Percentiles rank a stretch among this genome's conserved stretches.
Evolutionary conservation across 2,888 invertebrate species (phyloP).

Genomic region (Germaria angustata): DNA sequence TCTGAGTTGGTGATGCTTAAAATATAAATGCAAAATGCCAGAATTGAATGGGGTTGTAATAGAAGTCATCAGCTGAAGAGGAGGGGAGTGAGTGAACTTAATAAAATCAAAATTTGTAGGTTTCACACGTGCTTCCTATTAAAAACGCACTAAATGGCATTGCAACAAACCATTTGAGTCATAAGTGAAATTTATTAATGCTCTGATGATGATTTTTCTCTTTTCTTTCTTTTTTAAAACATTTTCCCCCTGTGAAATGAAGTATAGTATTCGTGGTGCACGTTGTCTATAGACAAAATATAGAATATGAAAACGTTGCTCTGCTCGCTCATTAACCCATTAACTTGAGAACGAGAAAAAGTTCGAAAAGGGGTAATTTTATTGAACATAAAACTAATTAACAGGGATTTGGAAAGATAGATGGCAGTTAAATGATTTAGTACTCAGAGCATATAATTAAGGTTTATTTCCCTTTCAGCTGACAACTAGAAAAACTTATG

Average conservation of each 20-base stretch:
- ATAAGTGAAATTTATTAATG: conserved; percentile 76
- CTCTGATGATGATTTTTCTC: conserved; percentile 18
- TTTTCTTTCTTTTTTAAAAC: background rate
- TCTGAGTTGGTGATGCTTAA: background rate
- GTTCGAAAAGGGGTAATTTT: conserved; percentile 8
- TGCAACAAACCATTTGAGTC: conserved; percentile 71
- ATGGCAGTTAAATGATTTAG: conserved; percentile 16
- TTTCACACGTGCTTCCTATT: conserved; percentile 78
- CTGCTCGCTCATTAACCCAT: conserved; percentile 47
- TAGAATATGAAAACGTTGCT: conserved; percentile 1
- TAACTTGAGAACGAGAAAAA: background rate
- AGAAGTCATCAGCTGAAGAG: background rate
- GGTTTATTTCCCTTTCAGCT: background rate
- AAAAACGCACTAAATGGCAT: conserved; percentile 68
- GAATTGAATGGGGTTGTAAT: background rate
- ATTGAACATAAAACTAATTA: conserved; percentile 34
- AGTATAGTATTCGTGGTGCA: conserved; percentile 11
- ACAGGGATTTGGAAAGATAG: background rate
- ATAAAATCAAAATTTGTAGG: conserved; percentile 66
- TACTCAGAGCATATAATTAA: background rate
- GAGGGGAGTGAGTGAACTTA: background rate
- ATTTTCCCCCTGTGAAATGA: conserved; percentile 16
- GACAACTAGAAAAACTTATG: background rate
- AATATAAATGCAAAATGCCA: background rate
- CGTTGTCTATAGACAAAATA: conserved; percentile 30